Evolutionary conservation across 2,888 invertebrate species (phyloP).

Genomic region (Drosophila longiperda): DNA sequence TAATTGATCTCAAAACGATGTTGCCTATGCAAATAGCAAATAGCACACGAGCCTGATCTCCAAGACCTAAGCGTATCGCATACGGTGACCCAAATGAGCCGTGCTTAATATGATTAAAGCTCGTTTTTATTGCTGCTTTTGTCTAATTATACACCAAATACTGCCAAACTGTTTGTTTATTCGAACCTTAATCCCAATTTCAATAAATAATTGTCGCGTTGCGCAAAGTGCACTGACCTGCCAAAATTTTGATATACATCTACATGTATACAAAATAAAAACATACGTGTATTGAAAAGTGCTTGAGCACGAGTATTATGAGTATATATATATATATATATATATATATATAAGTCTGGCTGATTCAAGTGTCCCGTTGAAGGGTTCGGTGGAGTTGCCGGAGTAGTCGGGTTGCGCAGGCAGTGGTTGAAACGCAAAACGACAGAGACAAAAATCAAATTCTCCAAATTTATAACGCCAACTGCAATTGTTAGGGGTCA

Average conservation of each 20-base stretch:
- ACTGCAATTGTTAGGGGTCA: conserved; percentile 57
- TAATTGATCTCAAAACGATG: conserved; percentile 26
- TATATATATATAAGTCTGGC: conserved; percentile 19
- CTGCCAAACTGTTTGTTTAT: conserved; percentile 34
- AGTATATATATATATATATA: conserved; percentile 1
- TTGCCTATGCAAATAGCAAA: conserved; percentile 50
- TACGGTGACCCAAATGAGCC: conserved; percentile 70
- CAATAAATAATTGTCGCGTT: conserved; percentile 72
- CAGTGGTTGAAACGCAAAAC: conserved; percentile 42
- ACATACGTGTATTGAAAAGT: conserved; percentile 21
- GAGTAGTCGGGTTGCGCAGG: conserved; percentile 4
- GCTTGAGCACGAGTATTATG: conserved; percentile 33
- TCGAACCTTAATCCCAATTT: conserved; percentile 34
- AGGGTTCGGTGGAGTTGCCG: conserved; percentile 3
- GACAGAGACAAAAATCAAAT: conserved; percentile 60
- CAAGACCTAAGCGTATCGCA: conserved; percentile 62
- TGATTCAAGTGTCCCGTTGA: conserved; percentile 65
- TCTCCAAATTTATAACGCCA: conserved; percentile 48
- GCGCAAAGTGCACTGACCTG: conserved; percentile 71
- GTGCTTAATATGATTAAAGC: conserved; percentile 73
- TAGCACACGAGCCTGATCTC: conserved; percentile 48
- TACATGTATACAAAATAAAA: neutral
- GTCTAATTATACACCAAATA: conserved; percentile 69
- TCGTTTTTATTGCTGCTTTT: conserved; percentile 69
- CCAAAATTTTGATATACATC: conserved; percentile 48